A percentile compares a stretch with the other conserved stretches of the same genome.
These are phyloP conservation scores for Brachyistius frenatus DNA, from an alignment of 2,113 vertebrate genomes.

Conservation along the genomic window DNA sequence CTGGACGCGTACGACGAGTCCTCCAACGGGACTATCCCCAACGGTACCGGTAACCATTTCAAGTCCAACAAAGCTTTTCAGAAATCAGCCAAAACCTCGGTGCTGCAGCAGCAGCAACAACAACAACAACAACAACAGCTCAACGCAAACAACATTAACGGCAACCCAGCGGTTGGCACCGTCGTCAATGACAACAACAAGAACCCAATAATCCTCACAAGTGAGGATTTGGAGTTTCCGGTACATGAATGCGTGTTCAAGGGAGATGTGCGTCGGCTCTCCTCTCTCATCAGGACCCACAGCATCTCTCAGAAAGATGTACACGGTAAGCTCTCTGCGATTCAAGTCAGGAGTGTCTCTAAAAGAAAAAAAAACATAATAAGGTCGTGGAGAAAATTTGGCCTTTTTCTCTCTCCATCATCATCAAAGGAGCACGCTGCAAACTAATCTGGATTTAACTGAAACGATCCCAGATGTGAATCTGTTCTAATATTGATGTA, in stretches of 20 bases:
- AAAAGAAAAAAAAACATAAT: too few relatives aligned
- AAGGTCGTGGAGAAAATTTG: too few relatives aligned
- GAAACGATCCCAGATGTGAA: too few relatives aligned
- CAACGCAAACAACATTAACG: constrained; percentile 80
- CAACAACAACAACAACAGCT: constrained; percentile 80
- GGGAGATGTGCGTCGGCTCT: constrained; percentile 91
- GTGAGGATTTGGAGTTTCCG: constrained; percentile 84
- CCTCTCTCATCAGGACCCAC: constrained; percentile 94
- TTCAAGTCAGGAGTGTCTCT: too few relatives aligned
- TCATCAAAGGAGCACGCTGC: too few relatives aligned
- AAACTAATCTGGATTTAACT: too few relatives aligned
- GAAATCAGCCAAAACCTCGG: constrained; percentile 69
- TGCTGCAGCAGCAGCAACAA: constrained; percentile 79
- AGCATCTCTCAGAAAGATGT: constrained; percentile 95
- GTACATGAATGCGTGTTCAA: constrained; percentile 95
- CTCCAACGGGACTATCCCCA: constrained; percentile 80
- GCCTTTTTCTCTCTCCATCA: too few relatives aligned
- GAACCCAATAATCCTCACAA: constrained; percentile 79
- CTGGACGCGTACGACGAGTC: constrained; percentile 88
- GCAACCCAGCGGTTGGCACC: constrained; percentile 50
- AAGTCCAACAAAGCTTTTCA: constrained; percentile 83
- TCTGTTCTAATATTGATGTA: not conserved
- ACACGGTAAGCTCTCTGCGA: constrained; percentile 85
- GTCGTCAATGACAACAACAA: constrained; percentile 78
- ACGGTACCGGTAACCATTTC: constrained; percentile 72